A percentile compares a stretch with the other conserved stretches of the same genome.
phyloP scores from a whole-genome alignment of 2,888 invertebrate species.

The Hololepta plana region DNA sequence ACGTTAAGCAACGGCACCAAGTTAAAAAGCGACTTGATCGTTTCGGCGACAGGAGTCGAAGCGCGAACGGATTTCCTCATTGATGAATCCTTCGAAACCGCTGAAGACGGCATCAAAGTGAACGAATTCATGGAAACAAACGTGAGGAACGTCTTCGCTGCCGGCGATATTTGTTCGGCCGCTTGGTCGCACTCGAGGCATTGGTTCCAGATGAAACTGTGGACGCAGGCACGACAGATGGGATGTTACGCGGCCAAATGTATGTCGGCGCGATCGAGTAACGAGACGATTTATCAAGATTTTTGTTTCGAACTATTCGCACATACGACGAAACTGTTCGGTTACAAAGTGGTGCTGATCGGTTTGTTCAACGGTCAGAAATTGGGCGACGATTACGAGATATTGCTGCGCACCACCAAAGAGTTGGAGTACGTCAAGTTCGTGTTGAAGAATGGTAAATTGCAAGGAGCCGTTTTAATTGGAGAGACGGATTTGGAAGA shows the following conservation, averaged over 20 bases:
- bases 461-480: constrained; percentile 88
- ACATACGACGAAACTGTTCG: constrained; percentile 90
- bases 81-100: constrained; percentile 17
- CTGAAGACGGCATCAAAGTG: constrained; percentile 66
- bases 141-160: constrained; percentile 66
- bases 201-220: constrained; percentile 91
- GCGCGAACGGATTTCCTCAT: constrained; percentile 31
- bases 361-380: constrained; percentile 90
- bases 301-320: constrained; percentile 96
- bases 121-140: constrained; percentile 75
- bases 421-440: constrained; percentile 73
- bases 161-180: constrained; percentile 87
- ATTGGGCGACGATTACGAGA: constrained; percentile 60
- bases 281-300: constrained; percentile 56
- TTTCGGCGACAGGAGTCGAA: constrained; percentile 70
- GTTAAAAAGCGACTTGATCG: constrained; percentile 71
- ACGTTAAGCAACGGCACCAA: constrained; percentile 52
- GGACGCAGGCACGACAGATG: constrained; percentile 98
- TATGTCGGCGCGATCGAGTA: constrained; percentile 49
- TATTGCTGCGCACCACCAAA: constrained; percentile 68
- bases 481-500: constrained; percentile 97
- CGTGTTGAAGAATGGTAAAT: constrained; percentile 60
- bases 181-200: constrained; percentile 58
- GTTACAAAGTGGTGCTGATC: constrained; percentile 77
- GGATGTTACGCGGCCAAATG: constrained; percentile 84